Percentiles rank a stretch among this genome's conserved stretches.
These are phyloP conservation scores for Redunca redunca DNA, from an alignment of 2,113 vertebrate species.

Conservation along the genomic window DNA sequence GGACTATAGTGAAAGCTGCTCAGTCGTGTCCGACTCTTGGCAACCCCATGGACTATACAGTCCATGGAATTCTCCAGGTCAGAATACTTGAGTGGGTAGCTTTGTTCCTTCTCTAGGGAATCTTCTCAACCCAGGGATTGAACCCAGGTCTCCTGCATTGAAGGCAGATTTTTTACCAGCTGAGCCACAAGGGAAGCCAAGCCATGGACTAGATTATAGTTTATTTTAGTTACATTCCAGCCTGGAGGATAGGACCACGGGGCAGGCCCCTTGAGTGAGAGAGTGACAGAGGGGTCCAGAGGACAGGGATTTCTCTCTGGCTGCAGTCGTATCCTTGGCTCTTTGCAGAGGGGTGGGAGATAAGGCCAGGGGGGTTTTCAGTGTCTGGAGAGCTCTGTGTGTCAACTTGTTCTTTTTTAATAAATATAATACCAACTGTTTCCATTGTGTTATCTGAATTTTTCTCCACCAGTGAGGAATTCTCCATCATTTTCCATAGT, in stretches of 20 bases:
- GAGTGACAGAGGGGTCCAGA: background rate
- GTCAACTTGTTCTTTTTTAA: background rate
- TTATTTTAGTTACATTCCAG: slow-evolving; percentile 9
- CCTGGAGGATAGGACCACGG: background rate
- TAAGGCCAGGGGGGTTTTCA: background rate
- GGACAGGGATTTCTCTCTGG: background rate
- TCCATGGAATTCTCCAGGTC: background rate
- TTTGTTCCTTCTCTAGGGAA: background rate
- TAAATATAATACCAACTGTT: background rate
- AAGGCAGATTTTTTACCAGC: background rate
- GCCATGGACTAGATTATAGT: background rate
- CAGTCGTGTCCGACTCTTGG: background rate
- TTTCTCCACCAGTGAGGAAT: background rate
- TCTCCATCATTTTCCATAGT: background rate
- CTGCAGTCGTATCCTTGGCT: background rate
- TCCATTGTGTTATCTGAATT: background rate
- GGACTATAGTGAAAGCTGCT: background rate
- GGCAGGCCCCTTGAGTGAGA: background rate
- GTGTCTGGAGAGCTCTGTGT: background rate
- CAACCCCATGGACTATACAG: background rate
- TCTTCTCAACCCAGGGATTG: background rate
- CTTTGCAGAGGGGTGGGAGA: background rate
- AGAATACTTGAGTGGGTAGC: background rate
- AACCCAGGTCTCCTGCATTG: background rate
- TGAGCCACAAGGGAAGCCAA: background rate